phyloP scores from a whole-genome alignment of 1,140 invertebrate genomes.

The Apis florea region DNA sequence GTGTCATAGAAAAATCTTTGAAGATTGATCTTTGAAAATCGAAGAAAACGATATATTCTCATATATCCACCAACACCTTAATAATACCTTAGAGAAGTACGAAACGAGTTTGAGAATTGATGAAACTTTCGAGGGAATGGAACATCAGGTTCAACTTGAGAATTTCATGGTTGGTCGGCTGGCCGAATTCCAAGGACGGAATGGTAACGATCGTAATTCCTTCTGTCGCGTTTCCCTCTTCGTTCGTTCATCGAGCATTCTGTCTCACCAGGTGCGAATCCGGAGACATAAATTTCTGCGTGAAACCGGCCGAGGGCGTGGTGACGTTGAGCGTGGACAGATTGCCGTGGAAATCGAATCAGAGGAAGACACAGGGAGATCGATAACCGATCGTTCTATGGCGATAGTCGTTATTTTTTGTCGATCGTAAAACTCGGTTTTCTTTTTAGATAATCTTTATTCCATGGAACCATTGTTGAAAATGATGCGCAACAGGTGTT shows the following conservation, averaged over 20 bases:
- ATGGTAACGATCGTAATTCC: conserved; percentile 3
- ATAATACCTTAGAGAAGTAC: too few relatives aligned
- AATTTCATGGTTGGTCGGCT: not conserved
- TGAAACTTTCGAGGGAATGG: not conserved
- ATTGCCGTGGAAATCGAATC: not conserved
- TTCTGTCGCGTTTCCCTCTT: not conserved
- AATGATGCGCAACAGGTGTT: conserved; percentile 24
- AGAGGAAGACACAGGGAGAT: not conserved
- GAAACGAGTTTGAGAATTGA: not conserved
- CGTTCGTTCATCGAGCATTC: not conserved
- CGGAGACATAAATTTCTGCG: not conserved
- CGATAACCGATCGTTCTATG: not conserved
- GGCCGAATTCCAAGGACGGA: not conserved
- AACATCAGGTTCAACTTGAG: not conserved
- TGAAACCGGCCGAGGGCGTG: not conserved
- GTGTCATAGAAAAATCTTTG: too few relatives aligned
- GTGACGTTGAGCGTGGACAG: not conserved
- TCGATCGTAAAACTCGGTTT: not conserved
- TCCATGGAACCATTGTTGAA: not conserved
- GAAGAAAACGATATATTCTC: too few relatives aligned
- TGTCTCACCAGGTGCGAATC: conserved; percentile 6
- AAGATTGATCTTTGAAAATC: too few relatives aligned
- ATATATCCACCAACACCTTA: too few relatives aligned
- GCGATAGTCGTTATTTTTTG: not conserved
- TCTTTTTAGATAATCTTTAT: not conserved